A percentile compares a stretch with the other conserved stretches of the same genome.
phyloP scores from a whole-genome alignment of 1,140 invertebrate genomes.

The Pinna nobilis region DNA sequence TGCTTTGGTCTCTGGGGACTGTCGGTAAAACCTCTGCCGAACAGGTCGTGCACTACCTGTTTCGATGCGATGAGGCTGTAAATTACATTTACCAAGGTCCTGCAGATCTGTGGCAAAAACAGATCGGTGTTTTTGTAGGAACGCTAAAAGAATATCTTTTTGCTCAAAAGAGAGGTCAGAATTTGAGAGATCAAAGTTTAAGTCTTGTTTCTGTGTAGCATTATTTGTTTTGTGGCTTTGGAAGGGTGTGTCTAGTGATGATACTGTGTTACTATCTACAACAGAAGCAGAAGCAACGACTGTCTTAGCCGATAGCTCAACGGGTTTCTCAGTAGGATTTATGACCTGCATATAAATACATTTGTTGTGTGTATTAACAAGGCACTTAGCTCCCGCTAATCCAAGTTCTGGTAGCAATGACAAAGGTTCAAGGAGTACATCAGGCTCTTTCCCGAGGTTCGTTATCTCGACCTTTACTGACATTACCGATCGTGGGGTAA shows the following conservation, averaged over 20 bases:
- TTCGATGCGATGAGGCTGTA: constrained; percentile 28
- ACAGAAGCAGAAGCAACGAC: constrained; percentile 11
- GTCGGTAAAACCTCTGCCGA: not conserved
- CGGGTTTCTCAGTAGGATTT: constrained; percentile 20
- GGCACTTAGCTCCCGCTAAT: constrained; percentile 28
- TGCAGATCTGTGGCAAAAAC: constrained; percentile 39
- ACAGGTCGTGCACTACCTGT: constrained; percentile 19
- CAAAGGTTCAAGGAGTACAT: constrained; percentile 7
- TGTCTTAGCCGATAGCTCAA: constrained; percentile 7
- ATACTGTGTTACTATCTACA: not conserved
- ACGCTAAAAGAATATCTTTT: constrained; percentile 24
- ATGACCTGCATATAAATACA: not conserved
- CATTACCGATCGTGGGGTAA: not conserved
- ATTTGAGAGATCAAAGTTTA: constrained; percentile 20
- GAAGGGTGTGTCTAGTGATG: not conserved
- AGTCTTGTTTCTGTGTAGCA: not conserved
- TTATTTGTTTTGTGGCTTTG: not conserved
- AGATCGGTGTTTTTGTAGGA: constrained; percentile 24
- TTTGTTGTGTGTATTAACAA: not conserved
- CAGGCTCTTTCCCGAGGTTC: not conserved
- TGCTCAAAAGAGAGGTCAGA: constrained; percentile 16
- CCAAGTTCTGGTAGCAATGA: constrained; percentile 9
- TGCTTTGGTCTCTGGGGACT: constrained; percentile 6
- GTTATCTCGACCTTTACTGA: not conserved
- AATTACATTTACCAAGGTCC: constrained; percentile 29